phyloP scores from a whole-genome alignment of 2,113 vertebrate species.

The Ciconia boyciana region DNA sequence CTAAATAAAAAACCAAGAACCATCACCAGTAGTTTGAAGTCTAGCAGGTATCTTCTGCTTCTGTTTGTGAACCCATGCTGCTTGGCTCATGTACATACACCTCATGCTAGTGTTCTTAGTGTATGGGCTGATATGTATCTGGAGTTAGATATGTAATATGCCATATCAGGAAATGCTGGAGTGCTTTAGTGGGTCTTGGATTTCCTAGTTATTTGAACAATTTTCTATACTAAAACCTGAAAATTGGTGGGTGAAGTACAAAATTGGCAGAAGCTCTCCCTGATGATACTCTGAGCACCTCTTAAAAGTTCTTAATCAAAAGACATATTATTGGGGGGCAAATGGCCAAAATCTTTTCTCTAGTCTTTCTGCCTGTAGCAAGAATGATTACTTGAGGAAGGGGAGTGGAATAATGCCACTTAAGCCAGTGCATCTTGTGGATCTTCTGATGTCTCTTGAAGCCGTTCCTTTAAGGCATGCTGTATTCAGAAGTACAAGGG shows the following conservation, averaged over 20 bases:
- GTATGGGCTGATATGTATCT: background rate
- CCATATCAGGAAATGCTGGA: background rate
- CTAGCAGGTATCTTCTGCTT: background rate
- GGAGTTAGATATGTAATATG: background rate
- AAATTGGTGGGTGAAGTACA: background rate
- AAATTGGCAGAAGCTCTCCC: background rate
- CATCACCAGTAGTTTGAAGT: background rate
- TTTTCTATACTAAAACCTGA: background rate
- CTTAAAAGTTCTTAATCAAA: background rate
- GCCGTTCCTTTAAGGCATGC: background rate
- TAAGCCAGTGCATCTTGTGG: background rate
- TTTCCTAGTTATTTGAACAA: background rate
- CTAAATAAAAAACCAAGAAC: background rate
- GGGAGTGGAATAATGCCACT: background rate
- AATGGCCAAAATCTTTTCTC: background rate
- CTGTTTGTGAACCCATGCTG: background rate
- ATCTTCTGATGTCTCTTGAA: background rate
- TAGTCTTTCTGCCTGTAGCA: background rate
- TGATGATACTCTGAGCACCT: background rate
- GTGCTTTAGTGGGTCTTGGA: background rate
- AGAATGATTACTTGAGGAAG: background rate
- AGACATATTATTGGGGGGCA: background rate
- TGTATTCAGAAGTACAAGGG: background rate
- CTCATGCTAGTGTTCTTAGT: background rate
- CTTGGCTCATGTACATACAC: background rate